Evolutionary conservation across 92 coral and sea anemone species (phyloP).

Genomic region (Scolanthus callimorphus): DNA sequence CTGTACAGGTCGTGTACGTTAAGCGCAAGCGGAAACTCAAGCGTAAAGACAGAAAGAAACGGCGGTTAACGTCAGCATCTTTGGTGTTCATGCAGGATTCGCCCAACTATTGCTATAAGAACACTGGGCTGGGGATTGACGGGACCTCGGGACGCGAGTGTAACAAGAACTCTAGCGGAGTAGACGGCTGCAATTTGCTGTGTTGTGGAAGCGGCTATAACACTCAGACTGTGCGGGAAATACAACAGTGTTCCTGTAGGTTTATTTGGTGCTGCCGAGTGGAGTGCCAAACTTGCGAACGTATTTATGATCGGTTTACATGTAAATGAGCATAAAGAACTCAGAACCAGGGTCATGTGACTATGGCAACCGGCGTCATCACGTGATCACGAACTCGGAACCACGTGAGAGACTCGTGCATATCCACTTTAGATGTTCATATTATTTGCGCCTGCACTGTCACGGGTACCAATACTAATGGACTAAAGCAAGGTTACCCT

Average conservation of each 20-base stretch:
- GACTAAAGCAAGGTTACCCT: too few species aligned
- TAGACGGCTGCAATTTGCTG: slow-evolving; percentile 70
- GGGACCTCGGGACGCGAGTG: slow-evolving; percentile 91
- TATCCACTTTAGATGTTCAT: too few species aligned
- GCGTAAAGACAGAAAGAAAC: slow-evolving; percentile 58
- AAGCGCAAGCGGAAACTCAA: slow-evolving; percentile 56
- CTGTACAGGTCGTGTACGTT: slow-evolving; percentile 56
- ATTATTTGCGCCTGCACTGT: too few species aligned
- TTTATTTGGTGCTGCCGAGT: slow-evolving; percentile 92
- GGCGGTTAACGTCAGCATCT: slow-evolving; percentile 34
- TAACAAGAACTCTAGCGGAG: slow-evolving; percentile 57
- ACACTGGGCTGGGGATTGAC: slow-evolving; percentile 58
- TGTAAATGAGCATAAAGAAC: too few species aligned
- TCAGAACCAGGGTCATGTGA: too few species aligned
- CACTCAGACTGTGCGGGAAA: slow-evolving; percentile 75
- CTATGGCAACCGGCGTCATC: too few species aligned
- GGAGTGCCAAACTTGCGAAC: slow-evolving; percentile 66
- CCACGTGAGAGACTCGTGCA: too few species aligned
- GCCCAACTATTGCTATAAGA: slow-evolving; percentile 77
- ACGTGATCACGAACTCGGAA: too few species aligned
- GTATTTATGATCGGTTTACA: slow-evolving; percentile 65
- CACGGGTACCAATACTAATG: too few species aligned
- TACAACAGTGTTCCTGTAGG: slow-evolving; percentile 63
- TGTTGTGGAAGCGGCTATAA: slow-evolving; percentile 95
- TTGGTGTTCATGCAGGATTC: slow-evolving; percentile 69